These are phyloP conservation scores for Haliclona indistincta DNA, from an alignment of 37 sponge, comb jelly and placozoan genomes.

Conservation along the genomic window DNA sequence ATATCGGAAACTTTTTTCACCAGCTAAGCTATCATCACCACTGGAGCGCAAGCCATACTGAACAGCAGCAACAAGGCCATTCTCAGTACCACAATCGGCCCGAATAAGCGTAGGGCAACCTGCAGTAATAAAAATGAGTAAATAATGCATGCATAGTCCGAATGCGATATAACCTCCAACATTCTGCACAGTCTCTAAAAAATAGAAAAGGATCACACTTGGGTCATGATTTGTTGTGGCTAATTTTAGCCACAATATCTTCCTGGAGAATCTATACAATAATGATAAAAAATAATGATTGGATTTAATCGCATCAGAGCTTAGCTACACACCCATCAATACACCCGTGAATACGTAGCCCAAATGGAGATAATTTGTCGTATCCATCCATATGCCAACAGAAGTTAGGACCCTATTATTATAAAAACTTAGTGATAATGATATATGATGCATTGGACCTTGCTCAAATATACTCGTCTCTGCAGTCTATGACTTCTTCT, in stretches of 20 bases:
- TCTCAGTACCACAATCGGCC: slow-evolving; percentile 53
- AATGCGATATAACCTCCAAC: background rate
- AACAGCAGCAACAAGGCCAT: slow-evolving; percentile 16
- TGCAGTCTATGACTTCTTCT: no score
- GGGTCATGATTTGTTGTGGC: slow-evolving; percentile 46
- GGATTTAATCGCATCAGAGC: no score
- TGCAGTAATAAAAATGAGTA: background rate
- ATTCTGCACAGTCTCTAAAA: slow-evolving; percentile 35
- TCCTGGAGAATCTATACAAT: slow-evolving; percentile 25
- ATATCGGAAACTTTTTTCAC: slow-evolving; percentile 45
- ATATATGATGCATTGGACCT: no score
- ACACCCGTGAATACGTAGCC: no score
- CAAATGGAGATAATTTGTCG: no score
- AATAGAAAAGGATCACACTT: slow-evolving; percentile 18
- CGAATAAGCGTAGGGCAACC: slow-evolving; percentile 39
- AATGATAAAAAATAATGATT: no score
- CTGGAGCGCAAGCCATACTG: slow-evolving; percentile 25
- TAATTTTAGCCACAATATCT: slow-evolving; percentile 35
- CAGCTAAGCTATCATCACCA: slow-evolving; percentile 21
- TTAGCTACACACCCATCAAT: no score
- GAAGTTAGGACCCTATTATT: no score
- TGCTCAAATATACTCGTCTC: no score
- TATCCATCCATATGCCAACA: no score
- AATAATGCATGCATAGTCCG: background rate
- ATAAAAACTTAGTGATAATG: no score